These are phyloP conservation scores for Thymallus thymallus DNA, from an alignment of 2,113 vertebrate species.

Conservation along the genomic window DNA sequence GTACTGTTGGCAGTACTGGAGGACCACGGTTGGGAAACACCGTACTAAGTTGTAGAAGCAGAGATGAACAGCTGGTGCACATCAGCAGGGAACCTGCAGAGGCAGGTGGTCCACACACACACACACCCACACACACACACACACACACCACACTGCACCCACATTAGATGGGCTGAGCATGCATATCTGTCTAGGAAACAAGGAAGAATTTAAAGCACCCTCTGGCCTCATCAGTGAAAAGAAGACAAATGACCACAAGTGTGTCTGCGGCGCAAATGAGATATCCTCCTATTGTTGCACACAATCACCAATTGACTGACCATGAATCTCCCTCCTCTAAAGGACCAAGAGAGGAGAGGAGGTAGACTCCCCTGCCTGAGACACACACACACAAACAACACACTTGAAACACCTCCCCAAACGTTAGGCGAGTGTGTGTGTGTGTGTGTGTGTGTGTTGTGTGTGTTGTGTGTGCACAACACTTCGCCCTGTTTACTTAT, in stretches of 20 bases:
- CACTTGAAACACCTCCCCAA: constrained; percentile 18
- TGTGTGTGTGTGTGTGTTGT: too few relatives aligned
- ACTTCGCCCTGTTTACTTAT: constrained; percentile 26
- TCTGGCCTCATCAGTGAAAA: constrained; percentile 55
- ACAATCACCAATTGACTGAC: constrained; percentile 64
- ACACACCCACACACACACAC: constrained; percentile 10
- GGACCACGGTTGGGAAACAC: too few relatives aligned
- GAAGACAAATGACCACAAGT: constrained; percentile 71
- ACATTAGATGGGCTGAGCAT: constrained; percentile 52
- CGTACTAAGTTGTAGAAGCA: constrained; percentile 39
- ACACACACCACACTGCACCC: constrained; percentile 10
- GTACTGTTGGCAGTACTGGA: too few relatives aligned
- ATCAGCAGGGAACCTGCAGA: constrained; percentile 41
- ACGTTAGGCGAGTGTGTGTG: constrained; percentile 8
- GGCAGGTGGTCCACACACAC: constrained; percentile 42
- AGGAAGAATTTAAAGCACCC: constrained; percentile 62
- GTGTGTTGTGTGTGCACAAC: neutral
- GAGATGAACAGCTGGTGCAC: constrained; percentile 58
- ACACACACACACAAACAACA: neutral
- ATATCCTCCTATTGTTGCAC: constrained; percentile 56
- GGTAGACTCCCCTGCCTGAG: constrained; percentile 38
- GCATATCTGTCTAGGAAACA: constrained; percentile 57
- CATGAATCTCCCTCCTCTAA: constrained; percentile 47
- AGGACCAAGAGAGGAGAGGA: constrained; percentile 36
- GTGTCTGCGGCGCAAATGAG: constrained; percentile 62